Evolutionary conservation across 1,140 invertebrate species (phyloP).

Genomic region (Lepidurus packardi): DNA sequence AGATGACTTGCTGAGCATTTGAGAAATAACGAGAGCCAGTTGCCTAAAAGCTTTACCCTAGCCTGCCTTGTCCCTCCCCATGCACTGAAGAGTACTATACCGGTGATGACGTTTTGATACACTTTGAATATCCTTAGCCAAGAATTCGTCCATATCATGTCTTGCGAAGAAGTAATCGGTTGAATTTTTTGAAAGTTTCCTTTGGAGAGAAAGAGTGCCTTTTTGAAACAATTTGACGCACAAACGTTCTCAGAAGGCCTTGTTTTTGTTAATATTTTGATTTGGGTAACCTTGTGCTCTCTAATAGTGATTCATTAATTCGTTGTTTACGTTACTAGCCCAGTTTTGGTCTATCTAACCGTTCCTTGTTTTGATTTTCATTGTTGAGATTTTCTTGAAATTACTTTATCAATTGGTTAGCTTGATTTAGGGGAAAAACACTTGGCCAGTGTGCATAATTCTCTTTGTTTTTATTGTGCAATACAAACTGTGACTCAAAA

Average conservation of each 20-base stretch:
- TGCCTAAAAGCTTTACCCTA: background rate
- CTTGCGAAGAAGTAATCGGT: background rate
- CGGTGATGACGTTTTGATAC: background rate
- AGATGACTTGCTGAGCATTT: constrained; percentile 6
- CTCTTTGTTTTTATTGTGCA: too few relatives aligned
- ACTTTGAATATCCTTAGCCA: background rate
- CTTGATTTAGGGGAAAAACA: too few relatives aligned
- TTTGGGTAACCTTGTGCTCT: background rate
- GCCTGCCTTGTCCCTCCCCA: background rate
- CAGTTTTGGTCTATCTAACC: too few relatives aligned
- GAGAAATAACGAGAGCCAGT: background rate
- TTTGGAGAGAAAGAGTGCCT: background rate
- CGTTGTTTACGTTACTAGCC: too few relatives aligned
- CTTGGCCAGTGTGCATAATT: too few relatives aligned
- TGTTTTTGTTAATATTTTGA: background rate
- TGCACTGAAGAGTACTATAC: background rate
- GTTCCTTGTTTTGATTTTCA: too few relatives aligned
- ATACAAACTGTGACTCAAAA: too few relatives aligned
- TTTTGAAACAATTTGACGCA: constrained; percentile 4
- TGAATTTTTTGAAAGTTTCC: background rate
- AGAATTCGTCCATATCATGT: background rate
- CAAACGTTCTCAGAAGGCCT: background rate
- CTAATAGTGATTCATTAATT: too few relatives aligned
- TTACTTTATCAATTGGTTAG: too few relatives aligned
- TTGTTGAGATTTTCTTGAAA: too few relatives aligned